A percentile compares a stretch with the other conserved stretches of the same genome.
These are phyloP conservation scores for Lutraria rhynchaena DNA, from an alignment of 1,140 invertebrate species.

Conservation along the genomic window DNA sequence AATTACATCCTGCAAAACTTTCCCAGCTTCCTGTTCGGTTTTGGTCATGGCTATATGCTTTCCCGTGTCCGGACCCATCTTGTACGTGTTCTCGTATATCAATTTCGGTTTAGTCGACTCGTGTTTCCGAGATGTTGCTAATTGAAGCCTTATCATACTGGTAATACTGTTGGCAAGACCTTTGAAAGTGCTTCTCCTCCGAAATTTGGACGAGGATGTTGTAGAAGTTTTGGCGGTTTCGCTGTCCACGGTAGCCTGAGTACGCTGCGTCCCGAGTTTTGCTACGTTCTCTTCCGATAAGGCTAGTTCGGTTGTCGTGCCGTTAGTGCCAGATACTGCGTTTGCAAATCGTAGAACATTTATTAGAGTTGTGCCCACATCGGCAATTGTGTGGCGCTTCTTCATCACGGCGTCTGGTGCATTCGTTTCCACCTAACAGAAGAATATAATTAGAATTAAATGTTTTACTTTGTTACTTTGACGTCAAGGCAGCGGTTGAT, in stretches of 20 bases:
- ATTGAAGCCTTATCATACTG: slow-evolving; percentile 9
- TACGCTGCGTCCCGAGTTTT: too few species aligned
- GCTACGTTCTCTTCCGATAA: neutral
- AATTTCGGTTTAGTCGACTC: slow-evolving; percentile 60
- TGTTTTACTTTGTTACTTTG: too few species aligned
- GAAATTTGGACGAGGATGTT: neutral
- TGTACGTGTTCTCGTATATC: slow-evolving; percentile 68
- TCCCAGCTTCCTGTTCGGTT: slow-evolving; percentile 44
- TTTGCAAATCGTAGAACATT: neutral
- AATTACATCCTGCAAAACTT: slow-evolving; percentile 56
- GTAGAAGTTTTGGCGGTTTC: neutral
- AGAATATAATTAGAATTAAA: too few species aligned
- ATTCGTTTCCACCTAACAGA: too few species aligned
- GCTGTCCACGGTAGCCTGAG: neutral
- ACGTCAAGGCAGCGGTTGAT: too few species aligned
- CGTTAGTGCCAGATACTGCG: neutral
- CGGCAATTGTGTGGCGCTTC: neutral
- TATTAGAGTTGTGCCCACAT: neutral
- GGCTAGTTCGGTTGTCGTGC: neutral
- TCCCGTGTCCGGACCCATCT: slow-evolving; percentile 62
- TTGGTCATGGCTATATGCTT: slow-evolving; percentile 56
- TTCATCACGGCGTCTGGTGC: neutral
- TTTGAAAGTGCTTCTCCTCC: slow-evolving; percentile 18
- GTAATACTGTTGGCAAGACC: slow-evolving; percentile 8
- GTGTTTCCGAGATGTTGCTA: neutral